Percentiles rank a stretch among this genome's conserved stretches.
These are phyloP conservation scores for Aethes cnicana DNA, from an alignment of 2,888 invertebrate species.

Conservation along the genomic window DNA sequence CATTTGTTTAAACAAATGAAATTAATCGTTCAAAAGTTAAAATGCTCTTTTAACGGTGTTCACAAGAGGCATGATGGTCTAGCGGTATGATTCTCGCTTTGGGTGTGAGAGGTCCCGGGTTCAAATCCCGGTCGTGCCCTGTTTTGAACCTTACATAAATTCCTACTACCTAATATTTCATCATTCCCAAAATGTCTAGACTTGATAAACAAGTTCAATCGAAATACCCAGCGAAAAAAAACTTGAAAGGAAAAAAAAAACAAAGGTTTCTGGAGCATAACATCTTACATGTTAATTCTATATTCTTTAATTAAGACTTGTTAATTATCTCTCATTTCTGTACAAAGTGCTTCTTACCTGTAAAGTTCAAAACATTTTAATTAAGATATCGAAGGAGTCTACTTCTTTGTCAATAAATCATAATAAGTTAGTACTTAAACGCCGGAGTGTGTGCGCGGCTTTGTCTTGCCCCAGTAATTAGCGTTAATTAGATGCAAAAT, in stretches of 20 bases:
- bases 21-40: background rate
- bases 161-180: too few species aligned
- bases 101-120: slow-evolving; percentile 56
- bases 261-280: too few species aligned
- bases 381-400: slow-evolving; percentile 46
- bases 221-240: too few species aligned
- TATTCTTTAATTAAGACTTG: slow-evolving; percentile 50
- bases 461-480: slow-evolving; percentile 1
- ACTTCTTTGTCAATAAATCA: slow-evolving; percentile 39
- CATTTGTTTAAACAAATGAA: slow-evolving; percentile 15
- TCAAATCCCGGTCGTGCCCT: slow-evolving; percentile 46
- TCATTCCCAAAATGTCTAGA: too few species aligned
- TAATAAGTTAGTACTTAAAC: slow-evolving; percentile 20
- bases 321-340: slow-evolving; percentile 53
- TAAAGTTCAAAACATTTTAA: slow-evolving; percentile 53
- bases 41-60: background rate
- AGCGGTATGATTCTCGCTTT: slow-evolving; percentile 71
- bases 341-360: slow-evolving; percentile 47
- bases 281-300: slow-evolving; percentile 20
- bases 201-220: too few species aligned
- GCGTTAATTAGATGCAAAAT: slow-evolving; percentile 20
- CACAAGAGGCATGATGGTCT: slow-evolving; percentile 62
- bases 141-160: slow-evolving; percentile 14
- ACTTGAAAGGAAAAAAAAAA: too few species aligned
- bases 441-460: slow-evolving; percentile 11